Evolutionary conservation across 2,888 invertebrate species (phyloP).

Genomic region (Lithophane ornitopus): DNA sequence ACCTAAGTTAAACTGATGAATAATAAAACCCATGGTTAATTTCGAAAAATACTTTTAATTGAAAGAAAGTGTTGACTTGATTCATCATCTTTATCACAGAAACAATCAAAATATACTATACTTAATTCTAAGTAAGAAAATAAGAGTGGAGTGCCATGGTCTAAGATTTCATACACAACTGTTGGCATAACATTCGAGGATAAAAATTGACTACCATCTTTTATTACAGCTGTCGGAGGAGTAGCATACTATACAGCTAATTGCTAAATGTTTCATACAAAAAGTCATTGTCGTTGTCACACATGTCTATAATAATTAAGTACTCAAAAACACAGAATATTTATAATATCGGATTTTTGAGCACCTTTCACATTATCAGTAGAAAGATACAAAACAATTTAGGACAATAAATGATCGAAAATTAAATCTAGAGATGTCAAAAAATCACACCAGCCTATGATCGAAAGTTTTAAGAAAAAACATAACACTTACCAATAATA

Average conservation of each 20-base stretch:
- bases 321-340: slow-evolving; percentile 18
- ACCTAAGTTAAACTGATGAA: not conserved
- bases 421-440: not conserved
- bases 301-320: not conserved
- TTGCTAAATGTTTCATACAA: slow-evolving; percentile 28
- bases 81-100: slow-evolving; percentile 67
- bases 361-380: not conserved
- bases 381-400: slow-evolving; percentile 16
- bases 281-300: not conserved
- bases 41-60: slow-evolving; percentile 39
- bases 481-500: slow-evolving; percentile 14
- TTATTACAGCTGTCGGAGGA: slow-evolving; percentile 15
- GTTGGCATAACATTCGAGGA: not conserved
- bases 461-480: slow-evolving; percentile 19
- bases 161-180: slow-evolving; percentile 13
- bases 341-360: slow-evolving; percentile 1
- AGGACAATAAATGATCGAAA: not conserved
- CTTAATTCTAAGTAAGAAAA: slow-evolving; percentile 50
- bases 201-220: not conserved
- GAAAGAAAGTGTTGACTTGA: slow-evolving; percentile 42
- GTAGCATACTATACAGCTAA: not conserved
- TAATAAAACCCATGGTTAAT: not conserved
- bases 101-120: slow-evolving; percentile 56
- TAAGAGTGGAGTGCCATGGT: slow-evolving; percentile 1
- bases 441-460: slow-evolving; percentile 1